These are phyloP conservation scores for Gorilla gorilla DNA, from an alignment of 2,113 vertebrate genomes.

Conservation along the genomic window DNA sequence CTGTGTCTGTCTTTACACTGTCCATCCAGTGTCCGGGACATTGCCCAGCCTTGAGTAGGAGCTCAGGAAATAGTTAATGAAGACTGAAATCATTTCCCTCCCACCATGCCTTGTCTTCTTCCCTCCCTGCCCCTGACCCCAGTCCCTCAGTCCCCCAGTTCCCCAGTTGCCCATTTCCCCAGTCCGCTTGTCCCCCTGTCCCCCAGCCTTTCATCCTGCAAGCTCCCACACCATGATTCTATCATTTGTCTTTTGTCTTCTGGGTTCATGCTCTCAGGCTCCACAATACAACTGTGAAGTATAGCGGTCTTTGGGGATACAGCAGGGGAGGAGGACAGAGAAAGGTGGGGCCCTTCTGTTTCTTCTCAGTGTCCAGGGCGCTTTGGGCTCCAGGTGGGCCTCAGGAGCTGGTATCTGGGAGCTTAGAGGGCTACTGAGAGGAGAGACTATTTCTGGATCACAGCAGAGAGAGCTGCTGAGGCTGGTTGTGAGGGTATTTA, in stretches of 20 bases:
- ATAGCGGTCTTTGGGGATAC: rapidly evolving
- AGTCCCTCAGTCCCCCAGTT: no score
- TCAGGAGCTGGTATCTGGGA: not conserved
- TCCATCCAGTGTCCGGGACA: not conserved
- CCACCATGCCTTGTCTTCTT: rapidly evolving
- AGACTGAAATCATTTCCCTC: not conserved
- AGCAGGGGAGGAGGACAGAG: rapidly evolving
- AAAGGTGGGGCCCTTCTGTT: not conserved
- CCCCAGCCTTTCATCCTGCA: no score
- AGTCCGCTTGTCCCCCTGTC: no score
- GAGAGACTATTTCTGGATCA: not conserved
- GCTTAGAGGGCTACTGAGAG: not conserved
- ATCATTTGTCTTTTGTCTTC: not conserved
- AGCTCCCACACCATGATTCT: not conserved
- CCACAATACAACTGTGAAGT: not conserved
- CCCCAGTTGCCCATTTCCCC: no score
- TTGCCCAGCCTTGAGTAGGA: no score
- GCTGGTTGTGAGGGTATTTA: conserved; percentile 48
- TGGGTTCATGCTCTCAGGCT: not conserved
- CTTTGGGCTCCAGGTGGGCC: not conserved
- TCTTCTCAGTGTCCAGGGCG: rapidly evolving
- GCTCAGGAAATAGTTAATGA: not conserved
- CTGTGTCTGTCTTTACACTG: not conserved
- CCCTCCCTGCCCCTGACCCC: no score
- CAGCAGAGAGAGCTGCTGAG: not conserved